These are phyloP conservation scores for Panzeria rudis DNA, from an alignment of 2,888 invertebrate genomes.

Conservation along the genomic window DNA sequence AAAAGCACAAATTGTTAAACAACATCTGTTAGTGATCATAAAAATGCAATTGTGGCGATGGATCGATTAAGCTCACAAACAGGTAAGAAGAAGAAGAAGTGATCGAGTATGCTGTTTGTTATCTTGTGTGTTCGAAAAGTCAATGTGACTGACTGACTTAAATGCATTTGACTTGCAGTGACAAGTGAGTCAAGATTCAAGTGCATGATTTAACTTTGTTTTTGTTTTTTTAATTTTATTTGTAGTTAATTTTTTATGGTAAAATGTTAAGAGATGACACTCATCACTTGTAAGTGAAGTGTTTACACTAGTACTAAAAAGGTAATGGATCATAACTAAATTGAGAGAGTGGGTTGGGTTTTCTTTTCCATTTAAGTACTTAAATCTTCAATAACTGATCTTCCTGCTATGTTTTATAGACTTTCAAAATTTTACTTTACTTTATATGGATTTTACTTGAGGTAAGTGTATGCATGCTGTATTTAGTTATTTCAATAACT, in stretches of 20 bases:
- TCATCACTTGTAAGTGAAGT: slow-evolving; percentile 1
- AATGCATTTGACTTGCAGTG: slow-evolving; percentile 47
- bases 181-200: slow-evolving; percentile 64
- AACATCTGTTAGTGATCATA: slow-evolving; percentile 53
- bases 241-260: neutral
- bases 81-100: neutral
- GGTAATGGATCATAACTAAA: too few species aligned
- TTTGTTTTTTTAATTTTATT: slow-evolving; percentile 20
- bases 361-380: neutral
- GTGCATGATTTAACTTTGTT: slow-evolving; percentile 59
- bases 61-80: slow-evolving; percentile 45
- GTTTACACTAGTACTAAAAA: slow-evolving; percentile 23
- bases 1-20: slow-evolving; percentile 24
- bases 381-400: neutral
- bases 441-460: neutral
- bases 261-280: slow-evolving; percentile 28
- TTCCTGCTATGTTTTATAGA: too few species aligned
- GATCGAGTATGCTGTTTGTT: neutral
- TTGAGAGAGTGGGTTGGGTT: neutral
- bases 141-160: slow-evolving; percentile 33
- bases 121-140: slow-evolving; percentile 4
- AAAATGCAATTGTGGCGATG: slow-evolving; percentile 33
- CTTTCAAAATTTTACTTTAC: neutral
- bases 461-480: neutral
- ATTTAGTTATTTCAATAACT: neutral